Conservation (phyloP, 2,797 vertebrate species). For the Gobionotothen gibberifrons region DNA sequence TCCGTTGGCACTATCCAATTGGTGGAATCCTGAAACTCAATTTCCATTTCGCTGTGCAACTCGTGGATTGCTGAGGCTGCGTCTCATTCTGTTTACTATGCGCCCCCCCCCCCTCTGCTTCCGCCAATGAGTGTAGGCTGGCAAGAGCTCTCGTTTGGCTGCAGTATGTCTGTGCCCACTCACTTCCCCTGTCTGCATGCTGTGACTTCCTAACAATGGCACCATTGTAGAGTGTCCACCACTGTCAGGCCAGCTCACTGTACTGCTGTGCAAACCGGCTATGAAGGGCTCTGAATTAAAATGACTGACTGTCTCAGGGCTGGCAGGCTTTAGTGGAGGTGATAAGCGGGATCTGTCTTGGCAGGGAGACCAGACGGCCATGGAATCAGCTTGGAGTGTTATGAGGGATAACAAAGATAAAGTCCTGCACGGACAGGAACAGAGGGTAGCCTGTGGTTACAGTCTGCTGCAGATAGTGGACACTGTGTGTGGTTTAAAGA, state of each 20-base stretch:
- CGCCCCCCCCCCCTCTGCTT: conserved; percentile 31
- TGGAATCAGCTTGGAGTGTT: conserved; percentile 52
- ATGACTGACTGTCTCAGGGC: conserved; percentile 30
- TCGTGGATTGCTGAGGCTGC: conserved; percentile 46
- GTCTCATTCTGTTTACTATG: conserved; percentile 62
- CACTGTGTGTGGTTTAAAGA: conserved; percentile 30
- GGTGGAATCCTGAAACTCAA: conserved; percentile 68
- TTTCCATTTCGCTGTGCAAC: conserved; percentile 62
- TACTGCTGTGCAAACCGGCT: conserved; percentile 22
- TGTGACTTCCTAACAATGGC: conserved; percentile 57
- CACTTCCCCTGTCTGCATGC: conserved; percentile 46
- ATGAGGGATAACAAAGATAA: conserved; percentile 54
- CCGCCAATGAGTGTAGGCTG: conserved; percentile 42
- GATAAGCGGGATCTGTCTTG: conserved; percentile 50
- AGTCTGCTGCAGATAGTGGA: conserved; percentile 47
- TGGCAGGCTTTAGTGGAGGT: conserved; percentile 31
- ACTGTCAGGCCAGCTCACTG: conserved; percentile 30
- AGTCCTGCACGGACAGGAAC: conserved; percentile 36
- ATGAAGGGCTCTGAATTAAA: conserved; percentile 38
- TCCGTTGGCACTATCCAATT: conserved; percentile 58
- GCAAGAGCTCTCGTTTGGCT: conserved; percentile 51
- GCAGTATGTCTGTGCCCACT: conserved; percentile 59
- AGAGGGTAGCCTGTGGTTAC: conserved; percentile 36
- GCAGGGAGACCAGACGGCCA: conserved; percentile 41
- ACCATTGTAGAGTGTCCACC: conserved; percentile 53